Percentiles rank a stretch among this genome's conserved stretches.
Conservation (phyloP, 2,888 invertebrate species). For the Chrysolina haemoptera region DNA sequence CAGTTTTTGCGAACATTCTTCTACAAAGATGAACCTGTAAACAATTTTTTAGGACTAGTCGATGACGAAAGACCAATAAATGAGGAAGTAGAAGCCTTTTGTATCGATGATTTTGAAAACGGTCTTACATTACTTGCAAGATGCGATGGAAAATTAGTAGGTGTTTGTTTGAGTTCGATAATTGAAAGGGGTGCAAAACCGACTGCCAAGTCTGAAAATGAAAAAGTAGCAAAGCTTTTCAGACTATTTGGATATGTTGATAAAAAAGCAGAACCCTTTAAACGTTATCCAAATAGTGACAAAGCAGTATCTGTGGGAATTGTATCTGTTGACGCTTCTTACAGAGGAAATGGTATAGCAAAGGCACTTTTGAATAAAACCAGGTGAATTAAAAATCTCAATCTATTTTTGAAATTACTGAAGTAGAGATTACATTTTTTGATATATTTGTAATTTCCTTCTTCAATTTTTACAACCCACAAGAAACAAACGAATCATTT, state of each 20-base stretch:
- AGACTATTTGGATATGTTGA: slow-evolving; percentile 75
- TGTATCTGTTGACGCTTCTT: slow-evolving; percentile 78
- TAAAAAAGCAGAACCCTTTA: slow-evolving; percentile 73
- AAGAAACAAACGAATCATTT: no score
- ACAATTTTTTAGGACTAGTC: slow-evolving; percentile 75
- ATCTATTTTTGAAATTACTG: no score
- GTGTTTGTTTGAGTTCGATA: slow-evolving; percentile 64
- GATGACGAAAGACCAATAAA: slow-evolving; percentile 76
- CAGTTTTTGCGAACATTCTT: slow-evolving; percentile 75
- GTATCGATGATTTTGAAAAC: slow-evolving; percentile 72
- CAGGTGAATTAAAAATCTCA: slow-evolving; percentile 68
- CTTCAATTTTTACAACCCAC: no score
- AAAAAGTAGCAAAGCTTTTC: slow-evolving; percentile 78
- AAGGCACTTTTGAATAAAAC: slow-evolving; percentile 76
- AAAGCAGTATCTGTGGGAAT: slow-evolving; percentile 76
- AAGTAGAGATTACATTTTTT: no score
- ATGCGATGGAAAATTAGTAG: slow-evolving; percentile 72
- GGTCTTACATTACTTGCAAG: slow-evolving; percentile 78
- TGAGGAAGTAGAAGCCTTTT: slow-evolving; percentile 77
- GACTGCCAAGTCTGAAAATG: slow-evolving; percentile 65
- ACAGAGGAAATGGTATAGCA: slow-evolving; percentile 79
- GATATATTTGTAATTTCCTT: no score
- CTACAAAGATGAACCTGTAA: slow-evolving; percentile 82
- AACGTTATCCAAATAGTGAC: slow-evolving; percentile 73
- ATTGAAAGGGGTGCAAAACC: slow-evolving; percentile 55